Conservation (phyloP, 1,140 invertebrate species). For the Diprion similis region DNA sequence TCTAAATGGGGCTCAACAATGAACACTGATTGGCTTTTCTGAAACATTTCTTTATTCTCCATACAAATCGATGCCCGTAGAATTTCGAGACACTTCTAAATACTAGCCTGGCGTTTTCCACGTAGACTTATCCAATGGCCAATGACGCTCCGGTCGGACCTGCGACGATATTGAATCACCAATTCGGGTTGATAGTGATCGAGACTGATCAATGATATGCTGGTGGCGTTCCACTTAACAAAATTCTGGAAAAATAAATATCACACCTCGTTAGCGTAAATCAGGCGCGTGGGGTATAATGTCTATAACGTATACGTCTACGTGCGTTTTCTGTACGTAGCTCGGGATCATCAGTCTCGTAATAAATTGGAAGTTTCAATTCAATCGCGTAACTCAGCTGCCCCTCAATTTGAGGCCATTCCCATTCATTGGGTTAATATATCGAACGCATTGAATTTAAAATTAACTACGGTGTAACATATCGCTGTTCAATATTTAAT, state of each 20-base stretch:
- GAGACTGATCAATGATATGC: background rate
- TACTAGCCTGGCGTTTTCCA: no score
- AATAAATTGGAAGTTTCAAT: background rate
- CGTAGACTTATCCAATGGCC: no score
- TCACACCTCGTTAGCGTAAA: background rate
- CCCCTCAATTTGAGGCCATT: background rate
- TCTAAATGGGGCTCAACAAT: background rate
- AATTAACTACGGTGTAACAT: constrained; percentile 2
- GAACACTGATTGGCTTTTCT: background rate
- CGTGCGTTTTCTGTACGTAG: background rate
- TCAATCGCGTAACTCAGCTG: background rate
- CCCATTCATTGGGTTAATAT: background rate
- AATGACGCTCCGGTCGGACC: no score
- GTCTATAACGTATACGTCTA: background rate
- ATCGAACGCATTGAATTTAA: background rate
- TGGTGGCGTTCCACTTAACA: background rate
- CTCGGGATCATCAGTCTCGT: background rate
- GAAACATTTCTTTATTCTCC: no score
- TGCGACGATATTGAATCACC: no score
- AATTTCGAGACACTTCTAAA: no score
- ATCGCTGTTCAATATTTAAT: constrained; percentile 3
- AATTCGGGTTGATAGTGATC: no score
- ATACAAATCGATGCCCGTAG: no score
- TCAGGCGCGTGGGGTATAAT: background rate
- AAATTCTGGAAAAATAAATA: background rate